Evolutionary conservation across 2,888 invertebrate species (phyloP).

Genomic region (Melieria picta): DNA sequence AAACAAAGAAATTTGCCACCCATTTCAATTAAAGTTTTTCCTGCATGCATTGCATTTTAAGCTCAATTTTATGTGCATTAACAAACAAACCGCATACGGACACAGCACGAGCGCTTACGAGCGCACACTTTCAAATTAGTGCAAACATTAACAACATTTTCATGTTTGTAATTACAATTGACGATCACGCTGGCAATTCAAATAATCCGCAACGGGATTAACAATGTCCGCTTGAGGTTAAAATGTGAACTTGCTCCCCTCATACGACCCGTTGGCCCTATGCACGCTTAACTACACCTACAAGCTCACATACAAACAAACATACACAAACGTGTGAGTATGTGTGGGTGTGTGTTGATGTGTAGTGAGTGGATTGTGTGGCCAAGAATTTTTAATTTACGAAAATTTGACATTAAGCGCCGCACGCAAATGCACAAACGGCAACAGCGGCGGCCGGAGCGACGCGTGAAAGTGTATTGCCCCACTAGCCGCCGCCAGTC

Average conservation of each 20-base stretch:
- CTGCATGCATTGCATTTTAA: too few relatives aligned
- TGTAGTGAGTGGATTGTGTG: conserved; percentile 27
- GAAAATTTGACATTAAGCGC: conserved; percentile 26
- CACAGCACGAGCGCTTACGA: background rate
- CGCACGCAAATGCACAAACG: background rate
- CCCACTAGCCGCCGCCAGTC: too few relatives aligned
- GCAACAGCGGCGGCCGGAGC: too few relatives aligned
- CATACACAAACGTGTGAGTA: background rate
- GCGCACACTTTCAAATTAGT: conserved; percentile 28
- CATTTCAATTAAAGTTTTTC: too few relatives aligned
- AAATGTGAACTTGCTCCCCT: conserved; percentile 27
- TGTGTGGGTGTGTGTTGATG: background rate
- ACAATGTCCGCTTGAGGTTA: conserved; percentile 39
- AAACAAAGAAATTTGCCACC: too few relatives aligned
- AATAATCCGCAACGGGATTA: conserved; percentile 45
- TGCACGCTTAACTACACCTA: too few relatives aligned
- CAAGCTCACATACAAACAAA: too few relatives aligned
- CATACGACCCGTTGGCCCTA: too few relatives aligned
- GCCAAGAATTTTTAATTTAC: conserved; percentile 34
- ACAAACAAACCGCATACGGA: background rate
- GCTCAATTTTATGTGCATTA: too few relatives aligned
- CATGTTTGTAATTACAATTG: conserved; percentile 44
- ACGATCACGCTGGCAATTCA: conserved; percentile 42
- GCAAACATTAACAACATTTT: conserved; percentile 42
- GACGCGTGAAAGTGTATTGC: too few relatives aligned